These are phyloP conservation scores for Oreochromis niloticus DNA, from an alignment of 2,113 vertebrate genomes.

Conservation along the genomic window DNA sequence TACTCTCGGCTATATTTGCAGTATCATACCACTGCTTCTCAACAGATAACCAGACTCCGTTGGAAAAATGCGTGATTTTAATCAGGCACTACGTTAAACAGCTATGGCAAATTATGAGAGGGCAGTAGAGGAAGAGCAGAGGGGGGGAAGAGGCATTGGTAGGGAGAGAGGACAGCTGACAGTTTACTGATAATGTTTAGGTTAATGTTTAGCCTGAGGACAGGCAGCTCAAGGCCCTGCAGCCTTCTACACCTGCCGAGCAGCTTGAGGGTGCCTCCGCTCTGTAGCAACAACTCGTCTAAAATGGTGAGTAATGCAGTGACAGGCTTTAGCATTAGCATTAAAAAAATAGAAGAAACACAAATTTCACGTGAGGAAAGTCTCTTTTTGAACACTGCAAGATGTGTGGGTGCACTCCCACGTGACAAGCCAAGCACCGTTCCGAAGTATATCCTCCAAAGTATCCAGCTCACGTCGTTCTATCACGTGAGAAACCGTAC, in stretches of 20 bases:
- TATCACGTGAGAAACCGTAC: neutral
- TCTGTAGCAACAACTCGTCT: neutral
- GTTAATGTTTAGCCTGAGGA: conserved; percentile 68
- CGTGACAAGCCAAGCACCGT: neutral
- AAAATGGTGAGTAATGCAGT: conserved; percentile 67
- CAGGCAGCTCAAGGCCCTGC: conserved; percentile 12
- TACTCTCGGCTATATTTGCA: neutral
- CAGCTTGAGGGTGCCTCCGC: neutral
- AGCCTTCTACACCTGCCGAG: neutral
- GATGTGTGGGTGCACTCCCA: neutral
- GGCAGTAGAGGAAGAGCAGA: neutral
- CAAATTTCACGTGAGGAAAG: neutral
- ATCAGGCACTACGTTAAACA: conserved; percentile 59
- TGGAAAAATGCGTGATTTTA: conserved; percentile 5
- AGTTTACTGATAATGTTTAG: conserved; percentile 34
- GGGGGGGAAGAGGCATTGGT: neutral
- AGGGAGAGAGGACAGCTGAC: neutral
- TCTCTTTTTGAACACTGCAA: neutral
- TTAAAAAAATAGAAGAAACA: neutral
- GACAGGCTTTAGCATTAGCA: neutral
- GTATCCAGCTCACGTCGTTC: neutral
- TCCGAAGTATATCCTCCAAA: neutral
- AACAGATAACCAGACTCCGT: neutral
- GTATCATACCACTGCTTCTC: accelerated
- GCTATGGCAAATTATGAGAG: neutral